Conservation (phyloP, 2,888 invertebrate species). For the Drosophila pseudotalamancana region DNA sequence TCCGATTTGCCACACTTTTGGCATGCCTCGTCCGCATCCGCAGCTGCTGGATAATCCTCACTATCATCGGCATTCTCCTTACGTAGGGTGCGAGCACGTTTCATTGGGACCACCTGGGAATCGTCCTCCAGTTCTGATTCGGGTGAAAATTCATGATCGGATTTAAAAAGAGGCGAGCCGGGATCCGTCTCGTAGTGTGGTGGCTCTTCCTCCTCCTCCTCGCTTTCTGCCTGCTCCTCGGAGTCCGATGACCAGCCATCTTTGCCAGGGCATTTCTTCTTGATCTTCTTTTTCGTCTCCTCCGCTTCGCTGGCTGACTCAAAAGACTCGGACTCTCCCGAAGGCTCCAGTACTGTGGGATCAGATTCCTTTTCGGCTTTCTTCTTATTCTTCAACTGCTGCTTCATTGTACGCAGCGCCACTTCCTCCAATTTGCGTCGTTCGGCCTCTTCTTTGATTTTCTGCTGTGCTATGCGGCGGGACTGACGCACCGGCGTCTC, state of each 20-base stretch:
- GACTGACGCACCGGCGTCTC: constrained; percentile 89
- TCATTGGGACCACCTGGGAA: constrained; percentile 88
- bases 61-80: constrained; percentile 88
- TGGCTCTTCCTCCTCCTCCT: constrained; percentile 85
- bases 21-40: constrained; percentile 89
- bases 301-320: constrained; percentile 81
- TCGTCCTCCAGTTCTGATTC: constrained; percentile 93
- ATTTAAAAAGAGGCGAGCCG: constrained; percentile 87
- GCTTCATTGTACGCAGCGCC: constrained; percentile 88
- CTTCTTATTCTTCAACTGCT: constrained; percentile 86
- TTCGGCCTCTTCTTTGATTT: constrained; percentile 94
- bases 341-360: constrained; percentile 78
- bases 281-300: constrained; percentile 82
- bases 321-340: constrained; percentile 68
- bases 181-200: constrained; percentile 85
- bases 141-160: constrained; percentile 97
- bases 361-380: constrained; percentile 83
- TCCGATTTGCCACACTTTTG: constrained; percentile 95
- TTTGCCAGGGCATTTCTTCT: constrained; percentile 83
- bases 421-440: constrained; percentile 90
- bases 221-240: constrained; percentile 84
- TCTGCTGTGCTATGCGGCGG: constrained; percentile 93
- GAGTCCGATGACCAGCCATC: constrained; percentile 84
- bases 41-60: constrained; percentile 82
- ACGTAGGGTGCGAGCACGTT: constrained; percentile 91